Conservation (phyloP, 1,140 invertebrate genomes). For the Scaptodrosophila lebanonensis region DNA sequence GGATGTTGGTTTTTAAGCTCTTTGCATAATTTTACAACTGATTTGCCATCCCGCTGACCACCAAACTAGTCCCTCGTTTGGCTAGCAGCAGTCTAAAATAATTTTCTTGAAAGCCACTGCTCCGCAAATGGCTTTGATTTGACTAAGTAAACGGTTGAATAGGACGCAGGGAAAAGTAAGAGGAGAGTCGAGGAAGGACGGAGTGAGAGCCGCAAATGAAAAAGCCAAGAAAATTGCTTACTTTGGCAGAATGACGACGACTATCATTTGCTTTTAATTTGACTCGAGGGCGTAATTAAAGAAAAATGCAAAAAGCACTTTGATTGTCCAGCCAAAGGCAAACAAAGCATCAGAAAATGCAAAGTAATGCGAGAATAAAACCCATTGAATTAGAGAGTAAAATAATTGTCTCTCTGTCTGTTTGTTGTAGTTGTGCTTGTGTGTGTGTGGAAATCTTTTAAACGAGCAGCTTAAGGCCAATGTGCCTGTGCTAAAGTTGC, state of each 20-base stretch:
- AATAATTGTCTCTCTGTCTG: too few species aligned
- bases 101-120: slow-evolving; percentile 65
- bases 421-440: too few species aligned
- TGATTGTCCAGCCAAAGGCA: slow-evolving; percentile 52
- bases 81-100: slow-evolving; percentile 48
- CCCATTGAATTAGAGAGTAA: too few species aligned
- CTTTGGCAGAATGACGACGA: slow-evolving; percentile 8
- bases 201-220: background rate
- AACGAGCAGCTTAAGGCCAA: too few species aligned
- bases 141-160: slow-evolving; percentile 62
- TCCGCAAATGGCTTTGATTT: slow-evolving; percentile 52
- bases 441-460: too few species aligned
- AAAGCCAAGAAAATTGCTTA: slow-evolving; percentile 9
- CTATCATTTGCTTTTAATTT: slow-evolving; percentile 74
- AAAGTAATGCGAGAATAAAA: slow-evolving; percentile 21
- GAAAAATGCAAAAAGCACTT: slow-evolving; percentile 68
- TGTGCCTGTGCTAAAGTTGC: too few species aligned
- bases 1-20: background rate
- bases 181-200: slow-evolving; percentile 6
- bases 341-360: slow-evolving; percentile 29
- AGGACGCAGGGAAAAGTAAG: slow-evolving; percentile 36
- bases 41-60: too few species aligned
- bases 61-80: background rate
- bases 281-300: slow-evolving; percentile 70
- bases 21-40: too few species aligned